Conservation (phyloP, 2,113 vertebrate species). For the Peromyscus californicus region DNA sequence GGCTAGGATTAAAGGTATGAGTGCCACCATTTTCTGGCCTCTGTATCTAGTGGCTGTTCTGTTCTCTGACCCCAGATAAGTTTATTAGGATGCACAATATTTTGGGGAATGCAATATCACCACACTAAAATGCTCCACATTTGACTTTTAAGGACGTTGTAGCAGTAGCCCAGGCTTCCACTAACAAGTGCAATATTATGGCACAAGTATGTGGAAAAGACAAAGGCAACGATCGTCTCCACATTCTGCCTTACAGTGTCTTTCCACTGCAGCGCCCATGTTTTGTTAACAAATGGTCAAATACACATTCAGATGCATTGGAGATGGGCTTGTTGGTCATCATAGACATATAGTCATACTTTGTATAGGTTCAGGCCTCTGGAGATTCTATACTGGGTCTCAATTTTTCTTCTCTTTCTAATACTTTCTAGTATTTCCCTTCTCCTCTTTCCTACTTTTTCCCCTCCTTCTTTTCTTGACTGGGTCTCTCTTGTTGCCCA, state of each 20-base stretch:
- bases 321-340: background rate
- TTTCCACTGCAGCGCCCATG: background rate
- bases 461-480: background rate
- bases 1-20: no score
- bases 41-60: no score
- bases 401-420: background rate
- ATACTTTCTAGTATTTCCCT: background rate
- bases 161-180: background rate
- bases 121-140: background rate
- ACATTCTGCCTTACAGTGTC: background rate
- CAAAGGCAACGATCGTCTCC: background rate
- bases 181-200: background rate
- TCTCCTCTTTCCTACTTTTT: accelerated
- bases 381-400: background rate
- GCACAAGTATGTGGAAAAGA: background rate
- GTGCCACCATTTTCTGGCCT: no score
- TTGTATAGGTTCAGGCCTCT: background rate
- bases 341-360: background rate
- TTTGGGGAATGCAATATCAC: no score
- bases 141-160: constrained; percentile 2
- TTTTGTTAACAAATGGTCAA: background rate
- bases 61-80: no score
- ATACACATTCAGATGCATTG: accelerated
- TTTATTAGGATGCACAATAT: no score
- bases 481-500: background rate